Evolutionary conservation across 2,888 invertebrate genomes (phyloP).

Genomic region (Pristionchus mayeri): DNA sequence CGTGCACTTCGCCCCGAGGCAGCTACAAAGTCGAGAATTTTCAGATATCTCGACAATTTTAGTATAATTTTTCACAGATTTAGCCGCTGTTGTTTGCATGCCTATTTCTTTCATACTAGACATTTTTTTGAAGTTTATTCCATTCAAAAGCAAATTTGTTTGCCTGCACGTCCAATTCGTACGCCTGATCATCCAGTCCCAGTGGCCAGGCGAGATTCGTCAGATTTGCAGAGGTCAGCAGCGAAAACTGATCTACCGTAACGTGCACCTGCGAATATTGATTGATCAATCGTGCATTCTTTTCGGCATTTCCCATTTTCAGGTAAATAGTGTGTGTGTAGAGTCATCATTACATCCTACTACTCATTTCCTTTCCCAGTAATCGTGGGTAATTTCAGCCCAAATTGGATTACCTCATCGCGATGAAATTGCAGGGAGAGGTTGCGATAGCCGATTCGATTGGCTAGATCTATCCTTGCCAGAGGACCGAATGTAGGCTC

Average conservation of each 20-base stretch:
- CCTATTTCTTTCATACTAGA: too few species aligned
- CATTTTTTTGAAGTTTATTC: too few species aligned
- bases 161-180: slow-evolving; percentile 60
- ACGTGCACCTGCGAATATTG: slow-evolving; percentile 8
- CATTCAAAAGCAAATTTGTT: background rate
- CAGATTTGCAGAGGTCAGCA: slow-evolving; percentile 58
- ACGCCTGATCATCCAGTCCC: slow-evolving; percentile 58
- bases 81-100: too few species aligned
- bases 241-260: slow-evolving; percentile 35
- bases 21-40: slow-evolving; percentile 47
- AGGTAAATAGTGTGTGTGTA: background rate
- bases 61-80: too few species aligned
- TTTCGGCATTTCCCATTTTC: background rate
- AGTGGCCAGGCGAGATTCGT: slow-evolving; percentile 65
- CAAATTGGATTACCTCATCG: slow-evolving; percentile 54
- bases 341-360: slow-evolving; percentile 14
- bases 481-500: slow-evolving; percentile 58
- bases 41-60: too few species aligned
- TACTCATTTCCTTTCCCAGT: background rate
- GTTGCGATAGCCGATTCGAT: slow-evolving; percentile 60
- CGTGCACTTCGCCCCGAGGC: slow-evolving; percentile 57
- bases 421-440: slow-evolving; percentile 62
- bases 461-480: slow-evolving; percentile 58
- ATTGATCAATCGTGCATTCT: background rate
- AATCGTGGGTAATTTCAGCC: slow-evolving; percentile 26